These are phyloP conservation scores for Megastigmus dorsalis DNA, from an alignment of 2,888 invertebrate species.

Conservation along the genomic window DNA sequence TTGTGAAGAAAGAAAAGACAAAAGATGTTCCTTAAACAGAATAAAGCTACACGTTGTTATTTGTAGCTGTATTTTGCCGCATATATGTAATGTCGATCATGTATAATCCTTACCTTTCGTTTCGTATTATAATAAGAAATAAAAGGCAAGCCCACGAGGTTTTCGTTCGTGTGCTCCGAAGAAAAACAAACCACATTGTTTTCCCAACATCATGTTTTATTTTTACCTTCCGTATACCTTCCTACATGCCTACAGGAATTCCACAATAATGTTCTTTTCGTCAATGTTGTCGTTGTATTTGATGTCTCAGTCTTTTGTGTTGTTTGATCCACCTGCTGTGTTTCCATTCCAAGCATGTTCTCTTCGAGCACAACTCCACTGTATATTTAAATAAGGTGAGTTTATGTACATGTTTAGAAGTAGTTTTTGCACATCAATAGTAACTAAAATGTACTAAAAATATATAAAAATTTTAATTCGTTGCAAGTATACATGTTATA, in stretches of 20 bases:
- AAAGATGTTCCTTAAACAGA: conserved; percentile 24
- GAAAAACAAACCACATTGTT: conserved; percentile 12
- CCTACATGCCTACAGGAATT: no score
- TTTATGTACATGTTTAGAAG: neutral
- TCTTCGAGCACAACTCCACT: neutral
- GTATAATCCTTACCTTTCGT: conserved; percentile 9
- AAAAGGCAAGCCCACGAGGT: conserved; percentile 25
- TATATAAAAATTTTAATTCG: no score
- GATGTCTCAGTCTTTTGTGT: conserved; percentile 12
- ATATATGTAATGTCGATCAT: conserved; percentile 18
- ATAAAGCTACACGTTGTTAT: neutral
- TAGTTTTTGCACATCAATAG: no score
- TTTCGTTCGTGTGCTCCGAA: conserved; percentile 3
- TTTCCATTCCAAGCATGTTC: conserved; percentile 43
- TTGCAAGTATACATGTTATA: no score
- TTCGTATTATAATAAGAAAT: conserved; percentile 54
- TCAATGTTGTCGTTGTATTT: conserved; percentile 14
- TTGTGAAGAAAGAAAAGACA: conserved; percentile 47
- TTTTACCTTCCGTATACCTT: neutral
- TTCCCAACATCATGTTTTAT: conserved; percentile 14
- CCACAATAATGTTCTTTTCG: no score
- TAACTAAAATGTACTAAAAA: no score
- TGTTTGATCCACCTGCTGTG: conserved; percentile 11
- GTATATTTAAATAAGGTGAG: conserved; percentile 19
- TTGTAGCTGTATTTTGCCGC: neutral